Base-by-base conservation (phyloP, 2,888 invertebrate species). In the Rhabditophanes sp. region DNA sequence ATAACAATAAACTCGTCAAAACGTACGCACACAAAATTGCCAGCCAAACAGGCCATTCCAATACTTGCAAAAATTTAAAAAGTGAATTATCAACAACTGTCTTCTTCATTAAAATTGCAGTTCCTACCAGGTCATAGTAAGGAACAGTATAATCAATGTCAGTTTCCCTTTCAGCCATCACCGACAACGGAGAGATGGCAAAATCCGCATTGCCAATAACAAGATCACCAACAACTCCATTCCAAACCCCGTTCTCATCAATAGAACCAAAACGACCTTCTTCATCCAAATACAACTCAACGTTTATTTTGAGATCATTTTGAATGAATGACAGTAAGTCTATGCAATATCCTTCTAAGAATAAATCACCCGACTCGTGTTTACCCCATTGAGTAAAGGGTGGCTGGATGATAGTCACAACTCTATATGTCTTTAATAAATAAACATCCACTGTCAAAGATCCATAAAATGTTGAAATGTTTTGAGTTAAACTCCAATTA, bases 111-210 rank as follows among this genome's bases (percentile, higher is more conserved):
- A 93, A 74, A 46, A 96, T 90, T 0, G 87, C 84, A 33, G 88
- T 82, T 0, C 93, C 93, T 0, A 93, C 90, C 46, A 90, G 73
- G 70, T 96, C 93, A 67, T 93, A 93, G 67, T 85, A 93, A 0
- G 93, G 90, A 0, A 93, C 0, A 9, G 93, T 93, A 66, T 90
- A 93, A 68, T 93, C 93, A 2, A 93, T 83, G 0, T 88, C 85
- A 60, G 82, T 83, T 68, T 88, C 88, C 22, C 93, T 72, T 61
- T 90, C 90, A 0, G 90, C 88, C 84, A 88, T 90, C 0, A 44
- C 88, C 0, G 87, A 84, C 64, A 93, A 74, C 0, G 88, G 82
- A 2, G 84, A 83, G 6, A 93, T 67, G 0, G 82, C 88, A 48
- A 93, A 85, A 64, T 93, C 90, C 0, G 54, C 52, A 1, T 48